Evolutionary conservation across 2,797 vertebrate genomes (phyloP).

Genomic region (Melopsittacus undulatus): DNA sequence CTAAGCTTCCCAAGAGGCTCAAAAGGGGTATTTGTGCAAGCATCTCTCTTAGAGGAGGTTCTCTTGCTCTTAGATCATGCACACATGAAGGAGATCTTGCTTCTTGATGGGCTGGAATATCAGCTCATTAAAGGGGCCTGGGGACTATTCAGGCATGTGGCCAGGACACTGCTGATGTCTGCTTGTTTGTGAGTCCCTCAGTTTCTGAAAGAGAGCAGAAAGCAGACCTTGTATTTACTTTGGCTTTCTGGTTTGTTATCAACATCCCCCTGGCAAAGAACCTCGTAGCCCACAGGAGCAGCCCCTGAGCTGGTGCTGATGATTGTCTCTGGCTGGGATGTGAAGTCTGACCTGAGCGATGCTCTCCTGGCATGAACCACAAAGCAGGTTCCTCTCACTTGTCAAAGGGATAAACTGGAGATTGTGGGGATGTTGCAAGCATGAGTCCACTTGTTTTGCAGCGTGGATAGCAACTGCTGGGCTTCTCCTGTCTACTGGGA

Average conservation of each 20-base stretch:
- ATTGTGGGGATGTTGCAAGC: neutral
- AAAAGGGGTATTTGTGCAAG: neutral
- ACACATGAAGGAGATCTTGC: neutral
- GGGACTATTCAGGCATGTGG: neutral
- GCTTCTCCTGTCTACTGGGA: neutral
- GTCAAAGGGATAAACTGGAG: neutral
- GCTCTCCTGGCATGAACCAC: rapidly evolving
- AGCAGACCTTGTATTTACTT: neutral
- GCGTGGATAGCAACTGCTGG: neutral
- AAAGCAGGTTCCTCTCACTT: rapidly evolving
- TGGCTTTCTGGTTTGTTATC: neutral
- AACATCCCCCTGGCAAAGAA: rapidly evolving
- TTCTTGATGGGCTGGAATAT: neutral
- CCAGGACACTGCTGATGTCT: neutral
- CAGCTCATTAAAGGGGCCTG: neutral
- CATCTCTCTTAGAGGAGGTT: neutral
- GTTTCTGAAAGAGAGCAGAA: neutral
- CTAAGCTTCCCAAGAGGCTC: conserved; percentile 2
- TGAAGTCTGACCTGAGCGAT: rapidly evolving
- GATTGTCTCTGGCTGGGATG: rapidly evolving
- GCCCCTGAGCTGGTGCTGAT: rapidly evolving
- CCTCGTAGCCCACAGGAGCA: rapidly evolving
- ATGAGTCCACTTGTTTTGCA: neutral
- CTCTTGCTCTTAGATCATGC: neutral
- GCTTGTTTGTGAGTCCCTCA: neutral